A percentile compares a stretch with the other conserved stretches of the same genome.
These are phyloP conservation scores for Cryptomyrus ogoouensis DNA, from an alignment of 2,113 vertebrate species.

Conservation along the genomic window DNA sequence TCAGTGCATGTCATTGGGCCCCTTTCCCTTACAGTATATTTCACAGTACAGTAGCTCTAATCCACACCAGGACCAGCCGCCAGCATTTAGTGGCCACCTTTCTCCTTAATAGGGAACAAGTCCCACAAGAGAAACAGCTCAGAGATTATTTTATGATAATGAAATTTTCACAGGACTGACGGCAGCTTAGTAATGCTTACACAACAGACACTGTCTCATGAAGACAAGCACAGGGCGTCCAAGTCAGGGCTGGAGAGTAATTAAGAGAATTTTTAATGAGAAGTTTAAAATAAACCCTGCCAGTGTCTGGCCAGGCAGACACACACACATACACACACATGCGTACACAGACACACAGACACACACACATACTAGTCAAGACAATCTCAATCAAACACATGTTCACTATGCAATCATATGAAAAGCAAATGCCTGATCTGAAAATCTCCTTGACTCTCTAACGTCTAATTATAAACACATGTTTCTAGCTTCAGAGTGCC, in stretches of 20 bases:
- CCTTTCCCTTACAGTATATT: neutral
- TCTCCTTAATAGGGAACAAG: neutral
- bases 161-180: neutral
- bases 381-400: neutral
- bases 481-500: neutral
- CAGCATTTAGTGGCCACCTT: neutral
- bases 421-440: neutral
- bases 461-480: neutral
- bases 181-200: neutral
- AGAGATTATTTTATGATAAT: neutral
- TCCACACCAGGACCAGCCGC: neutral
- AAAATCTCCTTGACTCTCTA: neutral
- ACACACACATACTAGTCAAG: neutral
- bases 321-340: neutral
- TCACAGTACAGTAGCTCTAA: neutral
- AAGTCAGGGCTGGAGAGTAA: neutral
- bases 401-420: neutral
- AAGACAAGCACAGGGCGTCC: neutral
- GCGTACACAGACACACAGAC: neutral
- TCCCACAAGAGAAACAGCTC: neutral
- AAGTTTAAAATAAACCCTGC: neutral
- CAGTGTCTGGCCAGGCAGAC: neutral
- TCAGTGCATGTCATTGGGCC: neutral
- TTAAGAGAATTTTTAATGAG: neutral
- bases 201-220: neutral